phyloP scores from a whole-genome alignment of 2,888 invertebrate species.

The Eilema depressum region DNA sequence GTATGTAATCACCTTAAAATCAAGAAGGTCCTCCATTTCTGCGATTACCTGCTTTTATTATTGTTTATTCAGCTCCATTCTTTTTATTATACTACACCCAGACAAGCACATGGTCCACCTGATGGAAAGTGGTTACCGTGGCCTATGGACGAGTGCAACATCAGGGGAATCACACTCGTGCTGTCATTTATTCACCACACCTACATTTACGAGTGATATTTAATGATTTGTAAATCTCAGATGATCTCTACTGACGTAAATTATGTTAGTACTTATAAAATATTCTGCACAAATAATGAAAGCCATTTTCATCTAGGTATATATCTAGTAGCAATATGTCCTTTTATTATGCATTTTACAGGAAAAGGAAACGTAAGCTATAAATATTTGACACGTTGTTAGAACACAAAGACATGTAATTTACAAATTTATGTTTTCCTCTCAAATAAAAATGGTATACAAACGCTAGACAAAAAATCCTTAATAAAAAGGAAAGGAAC shows the following conservation, averaged over 20 bases:
- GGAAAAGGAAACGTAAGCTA: slow-evolving; percentile 19
- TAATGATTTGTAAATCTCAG: too few relatives aligned
- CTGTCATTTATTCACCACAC: too few relatives aligned
- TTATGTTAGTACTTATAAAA: too few relatives aligned
- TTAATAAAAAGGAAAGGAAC: slow-evolving; percentile 75
- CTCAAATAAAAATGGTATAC: slow-evolving; percentile 54
- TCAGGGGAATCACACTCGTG: too few relatives aligned
- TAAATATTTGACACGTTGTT: slow-evolving; percentile 40
- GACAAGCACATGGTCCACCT: too few relatives aligned
- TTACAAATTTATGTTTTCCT: slow-evolving; percentile 51
- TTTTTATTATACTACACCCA: too few relatives aligned
- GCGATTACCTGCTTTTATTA: neutral
- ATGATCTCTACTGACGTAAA: too few relatives aligned
- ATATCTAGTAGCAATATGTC: neutral
- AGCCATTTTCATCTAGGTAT: neutral
- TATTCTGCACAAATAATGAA: too few relatives aligned
- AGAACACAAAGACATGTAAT: slow-evolving; percentile 37
- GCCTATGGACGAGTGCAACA: too few relatives aligned
- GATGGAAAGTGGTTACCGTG: too few relatives aligned
- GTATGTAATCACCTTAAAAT: neutral
- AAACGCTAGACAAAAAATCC: slow-evolving; percentile 65
- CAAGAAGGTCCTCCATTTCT: too few relatives aligned
- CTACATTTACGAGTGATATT: too few relatives aligned
- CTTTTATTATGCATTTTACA: neutral
- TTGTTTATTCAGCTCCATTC: neutral